Base-by-base conservation (phyloP, 2,113 vertebrate genomes). In the Tachysurus vachellii region DNA sequence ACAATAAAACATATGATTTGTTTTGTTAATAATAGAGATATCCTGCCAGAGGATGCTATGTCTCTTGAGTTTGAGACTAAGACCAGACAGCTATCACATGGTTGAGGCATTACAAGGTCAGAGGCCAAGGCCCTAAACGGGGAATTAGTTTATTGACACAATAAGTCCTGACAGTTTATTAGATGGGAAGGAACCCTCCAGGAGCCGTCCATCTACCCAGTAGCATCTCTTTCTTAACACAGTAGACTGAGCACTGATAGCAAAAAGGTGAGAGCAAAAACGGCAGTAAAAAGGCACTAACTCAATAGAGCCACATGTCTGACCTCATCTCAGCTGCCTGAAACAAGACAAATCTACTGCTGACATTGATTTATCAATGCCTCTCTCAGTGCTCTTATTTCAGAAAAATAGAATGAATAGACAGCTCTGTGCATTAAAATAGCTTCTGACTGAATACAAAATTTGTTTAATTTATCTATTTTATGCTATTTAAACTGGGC, bases 131-230 rank as follows among this genome's bases (percentile, higher is more conserved):
- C 90, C 92, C 95, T 94, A 95, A 95, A 91, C 89, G 91, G 92
- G 85, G 92, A 94, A 94, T 95, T 92, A 94, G 94, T 94, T 94
- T 93, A 94, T 94, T 92, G 93, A 95, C 94, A 95, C 92, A 92
- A 95, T 95, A 94, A 95, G 93, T 95, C 90, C 92, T 95, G 95
- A 94, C 95, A 95, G 93, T 95, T 95, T 95, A 95, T 95, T 95
- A 95, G 91, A 93, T 91, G 91, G 91, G 54, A 70, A 93, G 93
- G 94, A 92, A 90, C 80, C 89, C 90, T 90, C 88, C 23, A 81
- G 85, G 82, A 92, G 89, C 83, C 91, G 92, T 92, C 91, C 93
- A 93, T 93, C 91, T 93, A 87, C 83, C 87, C 86, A 81, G 87
- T 92, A 92, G 90, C 92, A 92, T 92, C 93, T 61, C 82, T 80